Conservation (phyloP, 2,888 invertebrate species). For the Germaria angustata region DNA sequence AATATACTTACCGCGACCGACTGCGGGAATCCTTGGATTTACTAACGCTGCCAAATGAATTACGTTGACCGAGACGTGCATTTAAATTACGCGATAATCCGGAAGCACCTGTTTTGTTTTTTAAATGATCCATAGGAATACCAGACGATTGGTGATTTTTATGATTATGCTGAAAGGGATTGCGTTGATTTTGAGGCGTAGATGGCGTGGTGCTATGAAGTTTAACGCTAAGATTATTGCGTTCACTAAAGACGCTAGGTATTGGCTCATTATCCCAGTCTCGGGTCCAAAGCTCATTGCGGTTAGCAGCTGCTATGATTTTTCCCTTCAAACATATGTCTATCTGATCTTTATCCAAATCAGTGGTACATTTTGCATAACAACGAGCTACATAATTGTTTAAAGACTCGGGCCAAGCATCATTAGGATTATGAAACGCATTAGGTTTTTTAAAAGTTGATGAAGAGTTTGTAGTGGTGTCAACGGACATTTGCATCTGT, state of each 20-base stretch:
- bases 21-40: conserved; percentile 78
- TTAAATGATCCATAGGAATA: conserved; percentile 63
- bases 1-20: conserved; percentile 75
- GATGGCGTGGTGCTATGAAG: conserved; percentile 67
- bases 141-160: conserved; percentile 45
- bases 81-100: conserved; percentile 82
- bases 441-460: conserved; percentile 76
- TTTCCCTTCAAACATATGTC: conserved; percentile 96
- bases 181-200: conserved; percentile 67
- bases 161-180: conserved; percentile 62
- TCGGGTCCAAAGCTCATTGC: conserved; percentile 91
- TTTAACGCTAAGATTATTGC: conserved; percentile 82
- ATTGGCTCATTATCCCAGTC: conserved; percentile 97
- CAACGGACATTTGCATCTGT: background rate
- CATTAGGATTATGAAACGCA: conserved; percentile 82
- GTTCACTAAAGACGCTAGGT: conserved; percentile 91
- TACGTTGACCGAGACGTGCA: conserved; percentile 82
- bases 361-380: conserved; percentile 93
- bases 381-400: conserved; percentile 95
- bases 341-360: conserved; percentile 95
- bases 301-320: conserved; percentile 93
- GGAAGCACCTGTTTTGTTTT: conserved; percentile 68
- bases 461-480: background rate
- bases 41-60: conserved; percentile 74
- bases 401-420: conserved; percentile 89